Percentiles rank a stretch among this genome's conserved stretches.
Conservation (phyloP, 1,140 invertebrate species). For the Diploscapter pachys region DNA sequence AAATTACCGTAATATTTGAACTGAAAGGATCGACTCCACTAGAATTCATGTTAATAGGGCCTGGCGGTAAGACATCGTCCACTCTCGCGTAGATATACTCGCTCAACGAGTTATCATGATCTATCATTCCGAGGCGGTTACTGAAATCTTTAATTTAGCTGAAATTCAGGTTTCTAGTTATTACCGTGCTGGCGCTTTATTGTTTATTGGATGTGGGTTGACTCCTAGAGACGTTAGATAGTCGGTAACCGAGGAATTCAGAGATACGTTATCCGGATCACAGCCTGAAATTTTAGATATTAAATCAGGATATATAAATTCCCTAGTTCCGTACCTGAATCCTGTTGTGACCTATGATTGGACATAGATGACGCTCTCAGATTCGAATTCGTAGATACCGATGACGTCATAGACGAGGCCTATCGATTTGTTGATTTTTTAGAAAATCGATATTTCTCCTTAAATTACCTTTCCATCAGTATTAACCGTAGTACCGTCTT, state of each 20-base stretch:
- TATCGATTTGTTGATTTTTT: neutral
- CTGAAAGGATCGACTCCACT: conserved; percentile 13
- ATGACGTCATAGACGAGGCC: conserved; percentile 28
- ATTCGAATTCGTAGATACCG: conserved; percentile 22
- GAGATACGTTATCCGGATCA: conserved; percentile 48
- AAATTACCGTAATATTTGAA: conserved; percentile 15
- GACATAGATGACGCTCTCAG: conserved; percentile 13
- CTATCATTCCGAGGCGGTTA: conserved; percentile 18
- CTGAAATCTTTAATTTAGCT: neutral
- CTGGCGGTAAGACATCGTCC: conserved; percentile 39
- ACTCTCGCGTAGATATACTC: conserved; percentile 43
- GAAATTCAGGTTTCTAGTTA: neutral
- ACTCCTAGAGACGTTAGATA: conserved; percentile 43
- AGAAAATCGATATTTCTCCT: neutral
- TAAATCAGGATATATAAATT: too few relatives aligned
- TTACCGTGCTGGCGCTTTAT: conserved; percentile 11
- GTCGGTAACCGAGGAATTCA: conserved; percentile 44
- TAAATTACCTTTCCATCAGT: conserved; percentile 8
- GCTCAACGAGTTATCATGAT: conserved; percentile 32
- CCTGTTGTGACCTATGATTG: conserved; percentile 39
- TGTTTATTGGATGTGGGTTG: conserved; percentile 31
- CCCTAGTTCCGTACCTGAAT: conserved; percentile 40
- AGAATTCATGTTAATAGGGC: conserved; percentile 25
- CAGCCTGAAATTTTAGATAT: too few relatives aligned
- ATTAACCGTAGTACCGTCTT: neutral